Evolutionary conservation across 2,888 invertebrate species (phyloP).

Genomic region (Augiades crinisus): DNA sequence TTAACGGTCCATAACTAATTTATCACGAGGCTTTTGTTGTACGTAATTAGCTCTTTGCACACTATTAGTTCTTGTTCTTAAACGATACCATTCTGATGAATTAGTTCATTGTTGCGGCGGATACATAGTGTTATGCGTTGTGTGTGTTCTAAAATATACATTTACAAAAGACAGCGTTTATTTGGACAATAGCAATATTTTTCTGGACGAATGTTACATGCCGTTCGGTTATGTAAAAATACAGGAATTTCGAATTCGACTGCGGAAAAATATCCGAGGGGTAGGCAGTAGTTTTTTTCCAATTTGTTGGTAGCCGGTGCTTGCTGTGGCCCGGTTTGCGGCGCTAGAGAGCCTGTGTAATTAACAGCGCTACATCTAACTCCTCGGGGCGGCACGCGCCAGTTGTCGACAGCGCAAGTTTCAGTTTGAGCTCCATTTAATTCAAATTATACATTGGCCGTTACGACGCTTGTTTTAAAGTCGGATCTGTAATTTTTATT

Average conservation of each 20-base stretch:
- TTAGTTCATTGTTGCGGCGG: neutral
- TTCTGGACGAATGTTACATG: neutral
- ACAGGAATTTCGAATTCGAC: slow-evolving; percentile 3
- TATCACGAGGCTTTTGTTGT: neutral
- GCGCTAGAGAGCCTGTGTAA: slow-evolving; percentile 14
- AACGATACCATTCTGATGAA: neutral
- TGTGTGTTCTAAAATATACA: neutral
- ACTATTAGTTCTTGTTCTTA: too few relatives aligned
- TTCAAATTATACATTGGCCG: neutral
- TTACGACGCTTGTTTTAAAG: too few relatives aligned
- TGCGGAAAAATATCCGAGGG: slow-evolving; percentile 6
- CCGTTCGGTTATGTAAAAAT: slow-evolving; percentile 1
- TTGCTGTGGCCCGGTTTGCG: slow-evolving; percentile 12
- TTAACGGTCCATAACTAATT: slow-evolving; percentile 9
- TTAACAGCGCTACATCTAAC: slow-evolving; percentile 19
- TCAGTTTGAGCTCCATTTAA: neutral
- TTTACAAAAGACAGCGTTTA: neutral
- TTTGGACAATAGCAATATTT: neutral
- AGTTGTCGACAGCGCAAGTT: slow-evolving; percentile 10
- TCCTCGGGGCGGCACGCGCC: slow-evolving; percentile 8
- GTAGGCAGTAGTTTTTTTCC: slow-evolving; percentile 14
- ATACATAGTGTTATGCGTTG: too few relatives aligned
- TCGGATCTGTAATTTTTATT: too few relatives aligned
- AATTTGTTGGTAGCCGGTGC: slow-evolving; percentile 20
- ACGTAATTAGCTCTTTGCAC: slow-evolving; percentile 1